These are phyloP conservation scores for Adela reaumurella DNA, from an alignment of 2,888 invertebrate genomes.

Conservation along the genomic window DNA sequence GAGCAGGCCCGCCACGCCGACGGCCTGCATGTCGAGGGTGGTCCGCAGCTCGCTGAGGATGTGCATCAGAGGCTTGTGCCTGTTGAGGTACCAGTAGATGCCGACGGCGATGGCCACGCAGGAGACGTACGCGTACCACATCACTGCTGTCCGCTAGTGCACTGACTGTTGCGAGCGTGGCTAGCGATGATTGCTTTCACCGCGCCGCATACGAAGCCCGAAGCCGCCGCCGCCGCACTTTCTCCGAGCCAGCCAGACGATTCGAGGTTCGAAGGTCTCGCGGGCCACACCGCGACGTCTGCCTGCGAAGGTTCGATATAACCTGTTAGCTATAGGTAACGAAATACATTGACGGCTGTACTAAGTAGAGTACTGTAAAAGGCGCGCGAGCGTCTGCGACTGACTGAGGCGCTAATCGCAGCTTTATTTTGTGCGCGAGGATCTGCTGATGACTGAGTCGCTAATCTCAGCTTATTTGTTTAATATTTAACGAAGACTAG, in stretches of 20 bases:
- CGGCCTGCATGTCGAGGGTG: slow-evolving; percentile 55
- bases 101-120: slow-evolving; percentile 18
- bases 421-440: too few relatives aligned
- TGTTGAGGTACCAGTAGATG: slow-evolving; percentile 44
- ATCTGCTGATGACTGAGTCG: too few relatives aligned
- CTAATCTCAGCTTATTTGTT: too few relatives aligned
- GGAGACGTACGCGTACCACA: background rate
- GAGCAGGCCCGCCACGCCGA: slow-evolving; percentile 56
- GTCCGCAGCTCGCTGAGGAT: slow-evolving; percentile 51
- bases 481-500: too few relatives aligned
- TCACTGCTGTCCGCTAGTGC: slow-evolving; percentile 13
- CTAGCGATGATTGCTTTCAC: slow-evolving; percentile 41
- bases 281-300: background rate
- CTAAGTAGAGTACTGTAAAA: too few relatives aligned
- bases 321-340: too few relatives aligned
- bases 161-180: slow-evolving; percentile 30
- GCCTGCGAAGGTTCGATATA: background rate
- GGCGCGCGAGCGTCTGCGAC: too few relatives aligned
- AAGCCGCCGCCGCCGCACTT: background rate
- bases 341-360: too few relatives aligned
- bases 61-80: slow-evolving; percentile 51
- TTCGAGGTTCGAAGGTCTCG: background rate
- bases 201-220: slow-evolving; percentile 12
- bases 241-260: background rate
- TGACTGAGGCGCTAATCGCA: too few relatives aligned